These are phyloP conservation scores for Motacilla alba DNA, from an alignment of 2,113 vertebrate species.

Conservation along the genomic window DNA sequence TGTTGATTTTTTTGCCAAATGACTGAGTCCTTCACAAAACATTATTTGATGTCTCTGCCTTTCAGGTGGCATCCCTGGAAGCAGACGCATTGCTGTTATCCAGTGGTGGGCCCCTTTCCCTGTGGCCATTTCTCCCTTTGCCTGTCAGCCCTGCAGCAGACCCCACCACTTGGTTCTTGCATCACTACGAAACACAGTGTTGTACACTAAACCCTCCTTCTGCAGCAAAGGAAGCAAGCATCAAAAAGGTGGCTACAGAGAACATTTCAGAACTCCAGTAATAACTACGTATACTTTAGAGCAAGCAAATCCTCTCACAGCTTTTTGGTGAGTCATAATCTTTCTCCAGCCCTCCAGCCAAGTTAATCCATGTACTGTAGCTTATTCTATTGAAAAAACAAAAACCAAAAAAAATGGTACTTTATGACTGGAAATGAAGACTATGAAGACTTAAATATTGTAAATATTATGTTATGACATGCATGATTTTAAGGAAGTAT, in stretches of 20 bases:
- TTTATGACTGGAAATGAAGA: background rate
- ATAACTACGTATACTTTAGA: background rate
- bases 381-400: background rate
- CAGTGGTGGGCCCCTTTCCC: fast-evolving
- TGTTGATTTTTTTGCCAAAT: background rate
- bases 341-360: background rate
- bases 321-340: background rate
- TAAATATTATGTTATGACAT: background rate
- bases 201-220: background rate
- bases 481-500: background rate
- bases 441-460: background rate
- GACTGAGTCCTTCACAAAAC: background rate
- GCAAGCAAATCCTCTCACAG: background rate
- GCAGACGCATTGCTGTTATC: background rate
- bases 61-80: background rate
- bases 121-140: background rate
- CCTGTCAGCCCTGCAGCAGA: background rate
- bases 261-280: background rate
- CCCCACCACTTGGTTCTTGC: background rate
- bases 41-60: background rate
- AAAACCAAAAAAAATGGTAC: background rate
- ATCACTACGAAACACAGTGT: background rate
- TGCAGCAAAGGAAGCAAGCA: background rate
- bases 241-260: background rate
- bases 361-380: background rate